Evolutionary conservation across 1,140 invertebrate genomes (phyloP), one percentile per base, ranked within the genome.

Genomic region (Tetramorium alpestre): DNA sequence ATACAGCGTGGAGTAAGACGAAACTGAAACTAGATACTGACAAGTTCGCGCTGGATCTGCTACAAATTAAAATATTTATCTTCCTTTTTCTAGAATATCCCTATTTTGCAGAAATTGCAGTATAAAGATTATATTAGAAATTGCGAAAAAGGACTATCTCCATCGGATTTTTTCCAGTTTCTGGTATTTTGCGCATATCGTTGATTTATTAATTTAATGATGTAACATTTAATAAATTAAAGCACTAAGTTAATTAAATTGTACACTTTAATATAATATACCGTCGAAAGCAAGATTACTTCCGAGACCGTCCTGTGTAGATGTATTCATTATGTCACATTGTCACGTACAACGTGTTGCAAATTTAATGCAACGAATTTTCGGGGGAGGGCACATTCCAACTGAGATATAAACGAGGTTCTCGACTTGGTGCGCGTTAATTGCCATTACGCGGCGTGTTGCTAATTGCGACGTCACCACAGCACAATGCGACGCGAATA

Each of bases 301-400:
- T 73, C 16, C 2, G 6, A 51, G 41, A 64, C 13, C 54, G 60
- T 3, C 13, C 3, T 22, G 22, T 49, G 47, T 25, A 5, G n/a
- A 18, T n/a, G 18, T 64, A 11, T 58, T 47, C 25, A 58, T 49
- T 69, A 25, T 49, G 11, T 47, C 41, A 5, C 41, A 69, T 69
- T 28, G 69, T 84, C 69, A 75, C 41, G 51, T 84, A 60, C 54
- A 84, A 38, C n/a, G n/a, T 47, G 69, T 75, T 2, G 28, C 54
- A 75, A 81, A 84, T 75, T 84, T 84, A 62, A 62, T 84, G 56
- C 80, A 62, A 75, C 54, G 8, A 73, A 62, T 75, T 84, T 84
- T 73, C 67, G 54, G 69, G 22, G 4, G n/a, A 47, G 13, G 16
- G 38, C 28, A 3, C 69, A 84, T 84, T 84, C 69, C 54, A 44